Base-by-base conservation (phyloP, 2,113 vertebrate genomes). In the Myanophis thanlyinensis region DNA sequence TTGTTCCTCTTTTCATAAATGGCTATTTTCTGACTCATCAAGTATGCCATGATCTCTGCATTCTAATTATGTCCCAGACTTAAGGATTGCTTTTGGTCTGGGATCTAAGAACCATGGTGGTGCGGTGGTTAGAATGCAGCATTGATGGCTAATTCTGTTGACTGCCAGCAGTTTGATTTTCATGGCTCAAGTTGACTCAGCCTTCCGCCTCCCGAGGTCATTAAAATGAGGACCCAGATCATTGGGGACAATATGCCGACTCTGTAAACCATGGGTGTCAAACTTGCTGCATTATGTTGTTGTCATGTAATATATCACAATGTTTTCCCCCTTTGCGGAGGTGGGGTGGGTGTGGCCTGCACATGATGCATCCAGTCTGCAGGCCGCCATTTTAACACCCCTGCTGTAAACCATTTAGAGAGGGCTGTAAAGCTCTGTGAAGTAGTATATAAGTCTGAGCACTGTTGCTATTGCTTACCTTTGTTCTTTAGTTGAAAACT, bases 231-330 rank as follows among this genome's bases (percentile, higher is more conserved):
- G 13, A 67, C 30, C 13, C 62, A 67, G 62, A 35, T 67, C n/a
- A 30, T 67, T 67, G 62, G 62, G 62, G 13, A 1, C 62, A 67
- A 18, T 67, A 67, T 15, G 62, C 30, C 35, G 30, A 67, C 30
- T 67, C 59, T 35, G 13, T 67, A 35, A 67, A 15, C 30, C 5
- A 15, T 9, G 25, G 54, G 25, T 59, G 56, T 59, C 9, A 59
- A 59, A 30, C 25, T 27, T 3, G 25, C 56, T 3, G 1, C 9
- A 59, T 30, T 25, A 59, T 3, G 3, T 59, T 59, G 25, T 10
- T 3, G 1, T 59, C 56, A 59, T 3, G 9, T 27, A 9, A 27
- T 1, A 3, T 59, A 27, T 27, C 9, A 0, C 2, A 1, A 27
- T 4, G 9, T 30, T 27, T 59, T 27, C 1, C 23, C 25, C 56